Percentiles rank a stretch among this genome's conserved stretches.
Conservation (phyloP, 2,888 invertebrate species). For the Zygothrica quintamaculata region DNA sequence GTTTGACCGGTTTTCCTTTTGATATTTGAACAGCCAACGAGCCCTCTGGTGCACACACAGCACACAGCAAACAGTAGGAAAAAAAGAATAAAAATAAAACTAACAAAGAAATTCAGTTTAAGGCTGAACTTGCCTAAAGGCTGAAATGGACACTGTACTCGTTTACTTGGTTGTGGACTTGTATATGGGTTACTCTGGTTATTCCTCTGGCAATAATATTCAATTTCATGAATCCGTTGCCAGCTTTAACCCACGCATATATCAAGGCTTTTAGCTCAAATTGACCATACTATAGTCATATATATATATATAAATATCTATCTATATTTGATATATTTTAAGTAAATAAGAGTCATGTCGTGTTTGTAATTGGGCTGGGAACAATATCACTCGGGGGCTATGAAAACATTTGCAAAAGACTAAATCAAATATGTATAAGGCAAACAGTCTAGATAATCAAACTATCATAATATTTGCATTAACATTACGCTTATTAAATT, state of each 20-base stretch:
- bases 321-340: conserved; percentile 30
- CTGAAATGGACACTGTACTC: conserved; percentile 4
- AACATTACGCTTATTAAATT: too few relatives aligned
- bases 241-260: conserved; percentile 19
- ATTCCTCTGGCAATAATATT: conserved; percentile 4
- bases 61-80: conserved; percentile 32
- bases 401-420: conserved; percentile 34
- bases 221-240: conserved; percentile 29
- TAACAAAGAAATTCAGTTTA: conserved; percentile 39
- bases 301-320: not conserved
- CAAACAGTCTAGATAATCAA: conserved; percentile 21
- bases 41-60: conserved; percentile 34
- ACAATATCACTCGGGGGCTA: conserved; percentile 18
- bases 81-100: conserved; percentile 18
- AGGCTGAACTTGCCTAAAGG: conserved; percentile 20
- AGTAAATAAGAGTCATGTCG: conserved; percentile 46
- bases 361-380: not conserved
- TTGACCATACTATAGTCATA: not conserved
- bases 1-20: conserved; percentile 10
- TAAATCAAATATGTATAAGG: conserved; percentile 44
- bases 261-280: conserved; percentile 36
- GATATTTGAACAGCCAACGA: conserved; percentile 41
- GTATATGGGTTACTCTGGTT: not conserved
- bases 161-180: not conserved
- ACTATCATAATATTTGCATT: too few relatives aligned